These are phyloP conservation scores for Dreissena polymorpha DNA, from an alignment of 1,140 invertebrate species.

Conservation along the genomic window DNA sequence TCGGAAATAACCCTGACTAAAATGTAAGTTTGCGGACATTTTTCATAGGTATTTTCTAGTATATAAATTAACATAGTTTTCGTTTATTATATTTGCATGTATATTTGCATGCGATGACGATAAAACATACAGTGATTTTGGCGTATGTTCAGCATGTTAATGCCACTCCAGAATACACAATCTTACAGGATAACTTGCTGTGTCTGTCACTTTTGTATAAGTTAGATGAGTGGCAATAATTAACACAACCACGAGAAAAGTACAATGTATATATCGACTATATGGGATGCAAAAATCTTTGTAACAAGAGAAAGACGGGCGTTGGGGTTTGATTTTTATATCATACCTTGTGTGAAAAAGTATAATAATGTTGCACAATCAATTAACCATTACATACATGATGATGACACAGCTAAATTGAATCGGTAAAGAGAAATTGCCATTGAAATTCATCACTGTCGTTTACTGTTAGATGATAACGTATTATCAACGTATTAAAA, in stretches of 20 bases:
- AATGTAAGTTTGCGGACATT: neutral
- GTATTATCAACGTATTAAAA: neutral
- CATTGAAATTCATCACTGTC: neutral
- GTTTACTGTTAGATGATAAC: neutral
- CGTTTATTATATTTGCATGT: neutral
- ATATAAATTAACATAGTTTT: neutral
- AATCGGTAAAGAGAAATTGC: neutral
- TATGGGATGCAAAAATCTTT: neutral
- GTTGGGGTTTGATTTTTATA: neutral
- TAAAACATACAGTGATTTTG: too few relatives aligned
- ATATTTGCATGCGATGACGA: neutral
- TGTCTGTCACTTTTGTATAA: too few relatives aligned
- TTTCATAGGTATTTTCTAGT: neutral
- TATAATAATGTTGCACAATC: neutral
- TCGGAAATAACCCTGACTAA: neutral
- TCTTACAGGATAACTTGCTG: too few relatives aligned
- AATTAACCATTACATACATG: neutral
- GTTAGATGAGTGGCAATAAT: neutral
- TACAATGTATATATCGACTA: neutral
- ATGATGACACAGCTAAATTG: conserved; percentile 7
- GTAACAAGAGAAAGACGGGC: neutral
- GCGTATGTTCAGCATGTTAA: too few relatives aligned
- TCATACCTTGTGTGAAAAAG: neutral
- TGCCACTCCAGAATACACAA: too few relatives aligned
- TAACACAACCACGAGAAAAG: neutral